Conservation (phyloP, 2,113 vertebrate genomes). For the Pelmatolapia mariae region DNA sequence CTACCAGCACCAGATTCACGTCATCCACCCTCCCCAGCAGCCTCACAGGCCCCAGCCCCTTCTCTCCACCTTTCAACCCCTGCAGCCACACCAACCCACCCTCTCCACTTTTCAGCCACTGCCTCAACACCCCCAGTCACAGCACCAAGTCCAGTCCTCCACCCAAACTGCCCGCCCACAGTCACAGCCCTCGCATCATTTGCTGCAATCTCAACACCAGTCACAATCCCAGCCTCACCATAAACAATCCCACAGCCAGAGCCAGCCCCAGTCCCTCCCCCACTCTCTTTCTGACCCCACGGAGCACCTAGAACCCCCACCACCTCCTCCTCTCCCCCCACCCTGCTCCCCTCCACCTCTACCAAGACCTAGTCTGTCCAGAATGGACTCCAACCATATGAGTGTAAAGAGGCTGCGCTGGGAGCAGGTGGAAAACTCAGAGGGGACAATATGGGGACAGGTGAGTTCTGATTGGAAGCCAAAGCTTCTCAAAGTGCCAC, state of each 20-base stretch:
- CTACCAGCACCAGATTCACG: conserved; percentile 65
- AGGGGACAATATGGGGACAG: conserved; percentile 98
- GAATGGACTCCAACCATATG: conserved; percentile 91
- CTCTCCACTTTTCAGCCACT: conserved; percentile 68
- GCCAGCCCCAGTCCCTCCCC: conserved; percentile 56
- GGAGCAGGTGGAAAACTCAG: conserved; percentile 97
- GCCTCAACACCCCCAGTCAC: conserved; percentile 49
- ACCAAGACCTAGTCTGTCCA: conserved; percentile 71
- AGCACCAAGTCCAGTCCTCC: conserved; percentile 55
- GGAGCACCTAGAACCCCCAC: conserved; percentile 62
- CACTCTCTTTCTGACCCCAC: conserved; percentile 62
- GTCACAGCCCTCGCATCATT: conserved; percentile 68
- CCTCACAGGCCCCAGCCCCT: conserved; percentile 64
- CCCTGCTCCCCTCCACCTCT: conserved; percentile 73
- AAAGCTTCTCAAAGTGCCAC: background rate
- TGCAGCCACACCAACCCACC: conserved; percentile 60
- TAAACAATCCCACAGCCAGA: conserved; percentile 47
- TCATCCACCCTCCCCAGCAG: conserved; percentile 69
- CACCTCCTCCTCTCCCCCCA: conserved; percentile 72
- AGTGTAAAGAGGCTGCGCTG: conserved; percentile 95
- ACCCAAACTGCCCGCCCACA: conserved; percentile 61
- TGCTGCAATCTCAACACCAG: conserved; percentile 51
- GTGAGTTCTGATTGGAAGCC: conserved; percentile 51
- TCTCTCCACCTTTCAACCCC: conserved; percentile 69
- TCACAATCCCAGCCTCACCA: conserved; percentile 57